Conservation (phyloP, 2,797 vertebrate genomes). For the Gymnopithys bicolor region DNA sequence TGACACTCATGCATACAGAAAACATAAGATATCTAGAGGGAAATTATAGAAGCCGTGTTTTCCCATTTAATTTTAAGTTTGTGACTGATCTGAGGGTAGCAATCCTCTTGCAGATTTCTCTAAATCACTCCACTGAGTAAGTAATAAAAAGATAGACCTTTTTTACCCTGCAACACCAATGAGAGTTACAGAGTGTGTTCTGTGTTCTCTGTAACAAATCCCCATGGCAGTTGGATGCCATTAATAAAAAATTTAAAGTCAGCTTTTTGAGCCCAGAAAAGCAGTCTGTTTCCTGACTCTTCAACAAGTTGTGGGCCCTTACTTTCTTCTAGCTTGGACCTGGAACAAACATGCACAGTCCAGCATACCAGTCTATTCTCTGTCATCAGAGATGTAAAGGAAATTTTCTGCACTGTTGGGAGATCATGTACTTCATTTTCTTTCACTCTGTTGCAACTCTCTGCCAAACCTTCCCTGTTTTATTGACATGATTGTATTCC, state of each 20-base stretch:
- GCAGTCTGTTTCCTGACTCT: not conserved
- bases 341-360: not conserved
- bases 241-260: not conserved
- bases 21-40: not conserved
- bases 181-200: not conserved
- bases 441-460: not conserved
- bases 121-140: not conserved
- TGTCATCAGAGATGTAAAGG: not conserved
- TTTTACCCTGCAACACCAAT: not conserved
- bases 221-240: not conserved
- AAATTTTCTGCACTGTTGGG: not conserved
- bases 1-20: not conserved
- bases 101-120: not conserved
- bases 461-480: not conserved
- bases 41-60: not conserved
- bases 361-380: not conserved
- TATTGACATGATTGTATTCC: not conserved
- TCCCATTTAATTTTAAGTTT: not conserved
- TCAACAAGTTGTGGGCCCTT: not conserved
- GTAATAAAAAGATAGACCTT: not conserved
- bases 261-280: not conserved
- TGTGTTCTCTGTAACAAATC: not conserved
- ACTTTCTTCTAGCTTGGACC: not conserved
- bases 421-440: not conserved
- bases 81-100: not conserved